A percentile compares a stretch with the other conserved stretches of the same genome.
These are phyloP conservation scores for Porites divaricata DNA, from an alignment of 92 coral and sea anemone species.

Conservation along the genomic window DNA sequence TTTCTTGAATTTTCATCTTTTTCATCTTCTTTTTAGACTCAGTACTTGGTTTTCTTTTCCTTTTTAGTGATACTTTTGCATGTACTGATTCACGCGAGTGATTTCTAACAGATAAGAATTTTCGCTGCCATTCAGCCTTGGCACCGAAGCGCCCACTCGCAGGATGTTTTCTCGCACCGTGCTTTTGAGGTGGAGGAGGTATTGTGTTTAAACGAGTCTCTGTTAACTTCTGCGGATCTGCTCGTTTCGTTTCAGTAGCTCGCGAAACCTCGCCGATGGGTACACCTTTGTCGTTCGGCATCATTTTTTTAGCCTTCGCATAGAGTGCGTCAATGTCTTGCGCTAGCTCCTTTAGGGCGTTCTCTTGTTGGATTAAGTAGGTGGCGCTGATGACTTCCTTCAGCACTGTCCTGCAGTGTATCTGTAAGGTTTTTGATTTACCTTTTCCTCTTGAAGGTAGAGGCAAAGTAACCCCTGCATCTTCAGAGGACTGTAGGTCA, in stretches of 20 bases:
- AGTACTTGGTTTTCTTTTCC: neutral
- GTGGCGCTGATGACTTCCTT: neutral
- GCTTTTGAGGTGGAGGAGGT: neutral
- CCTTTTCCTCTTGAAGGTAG: neutral
- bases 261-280: neutral
- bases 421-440: neutral
- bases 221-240: neutral
- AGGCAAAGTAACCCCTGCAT: too few relatives aligned
- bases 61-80: neutral
- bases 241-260: neutral
- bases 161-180: conserved; percentile 21
- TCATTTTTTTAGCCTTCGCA: neutral
- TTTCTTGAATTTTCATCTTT: too few relatives aligned
- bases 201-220: neutral
- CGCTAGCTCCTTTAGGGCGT: neutral
- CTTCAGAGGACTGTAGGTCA: too few relatives aligned
- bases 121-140: conserved; percentile 23
- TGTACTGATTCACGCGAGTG: neutral
- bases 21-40: neutral
- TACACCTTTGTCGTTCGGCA: conserved; percentile 3
- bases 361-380: neutral
- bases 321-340: neutral
- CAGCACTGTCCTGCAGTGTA: conserved; percentile 6
- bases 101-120: neutral
- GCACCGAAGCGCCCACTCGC: conserved; percentile 20